Evolutionary conservation across 2,888 invertebrate genomes (phyloP).

Genomic region (Globia sparganii): DNA sequence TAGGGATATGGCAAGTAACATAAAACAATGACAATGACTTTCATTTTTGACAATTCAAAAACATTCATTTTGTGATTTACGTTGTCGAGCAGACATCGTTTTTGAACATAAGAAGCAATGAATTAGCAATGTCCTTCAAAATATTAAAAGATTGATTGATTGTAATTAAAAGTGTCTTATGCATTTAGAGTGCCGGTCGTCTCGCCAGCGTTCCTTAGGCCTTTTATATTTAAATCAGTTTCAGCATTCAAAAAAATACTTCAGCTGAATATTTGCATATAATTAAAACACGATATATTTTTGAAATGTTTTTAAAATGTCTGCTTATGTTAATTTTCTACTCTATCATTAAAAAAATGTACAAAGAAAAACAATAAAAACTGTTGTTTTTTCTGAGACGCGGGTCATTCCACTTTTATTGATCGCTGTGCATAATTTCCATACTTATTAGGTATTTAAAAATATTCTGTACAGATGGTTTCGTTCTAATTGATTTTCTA

Average conservation of each 20-base stretch:
- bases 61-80: background rate
- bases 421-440: background rate
- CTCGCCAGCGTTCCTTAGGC: background rate
- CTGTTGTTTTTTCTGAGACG: background rate
- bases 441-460: background rate
- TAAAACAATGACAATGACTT: background rate
- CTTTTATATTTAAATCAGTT: background rate
- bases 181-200: background rate
- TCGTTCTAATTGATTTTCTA: conserved; percentile 3
- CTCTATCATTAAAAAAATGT: background rate
- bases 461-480: background rate
- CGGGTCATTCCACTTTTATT: conserved; percentile 1
- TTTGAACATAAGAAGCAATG: background rate
- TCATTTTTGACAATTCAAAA: background rate
- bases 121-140: too few species aligned
- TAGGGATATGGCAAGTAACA: too few species aligned
- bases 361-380: background rate
- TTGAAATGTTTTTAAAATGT: background rate
- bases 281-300: background rate
- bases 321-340: background rate
- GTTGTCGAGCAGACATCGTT: background rate
- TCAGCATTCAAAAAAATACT: background rate
- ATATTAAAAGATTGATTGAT: too few species aligned
- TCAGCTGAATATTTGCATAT: background rate
- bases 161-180: background rate